Base-by-base conservation (phyloP, 64 coral and sea anemone genomes). In the Pachyseris speciosa region DNA sequence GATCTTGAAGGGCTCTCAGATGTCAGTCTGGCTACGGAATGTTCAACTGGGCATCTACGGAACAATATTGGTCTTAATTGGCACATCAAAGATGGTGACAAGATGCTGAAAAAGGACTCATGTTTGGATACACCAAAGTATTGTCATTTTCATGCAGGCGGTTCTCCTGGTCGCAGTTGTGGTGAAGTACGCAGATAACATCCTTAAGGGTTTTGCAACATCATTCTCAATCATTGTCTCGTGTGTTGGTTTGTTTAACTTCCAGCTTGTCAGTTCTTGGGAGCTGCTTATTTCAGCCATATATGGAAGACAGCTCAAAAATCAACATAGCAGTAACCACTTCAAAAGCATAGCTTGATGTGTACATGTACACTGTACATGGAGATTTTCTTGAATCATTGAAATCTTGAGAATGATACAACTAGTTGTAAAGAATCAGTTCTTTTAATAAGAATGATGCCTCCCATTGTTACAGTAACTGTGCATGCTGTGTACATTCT, bases 121-220 rank as follows among this genome's bases (percentile, higher is more conserved):
- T 99, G 15, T 93, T 84, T 60, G 97, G 97, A 22, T 99, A 99
- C 67, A 87, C 78, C 6, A 42, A 9, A 0, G 28, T 99, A 44
- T 93, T n/a, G 97, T 99, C 0, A 89, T 99, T 37, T 90, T 41
- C 20, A 99, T 93, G 90, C 97, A 99, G 48, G 93, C 97, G 3
- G 95, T 99, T 70, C 42, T 99, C 1, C 15, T 99, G 22, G 97
- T 99, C n/a, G 97, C 97, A 15, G 53, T 99, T 15, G 97, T 99
- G 9, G 97, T 99, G 28, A 99, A 99, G 63, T 99, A 90, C 93
- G 97, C 97, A 9, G 97, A 99, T 58, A 99, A 99, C 55, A 99
- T 99, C 50, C 81, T 99, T 7, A 99, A 99, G 71, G 97, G 97
- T 5, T 99, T 99, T 93, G 94, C 97, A 2, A 99, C 97, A 34